phyloP scores from a whole-genome alignment of 2,797 vertebrate species.

The Eulemur coronatus region DNA sequence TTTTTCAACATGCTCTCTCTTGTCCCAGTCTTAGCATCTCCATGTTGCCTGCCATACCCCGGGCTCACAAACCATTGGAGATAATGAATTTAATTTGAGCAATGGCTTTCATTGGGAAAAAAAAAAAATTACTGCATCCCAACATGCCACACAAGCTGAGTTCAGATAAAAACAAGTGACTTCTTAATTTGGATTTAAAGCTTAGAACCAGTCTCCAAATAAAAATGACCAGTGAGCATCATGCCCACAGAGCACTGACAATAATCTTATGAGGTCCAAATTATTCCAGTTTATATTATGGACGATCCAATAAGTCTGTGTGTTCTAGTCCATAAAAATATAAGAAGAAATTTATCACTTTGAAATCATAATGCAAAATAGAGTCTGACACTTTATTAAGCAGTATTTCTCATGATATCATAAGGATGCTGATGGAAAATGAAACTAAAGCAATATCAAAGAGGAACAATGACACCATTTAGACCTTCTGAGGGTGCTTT shows the following conservation, averaged over 20 bases:
- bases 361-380: conserved; percentile 75
- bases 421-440: conserved; percentile 63
- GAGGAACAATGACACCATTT: conserved; percentile 40
- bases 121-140: conserved; percentile 9
- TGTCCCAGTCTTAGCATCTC: background rate
- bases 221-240: conserved; percentile 62
- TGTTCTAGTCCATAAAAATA: conserved; percentile 75
- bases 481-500: conserved; percentile 23
- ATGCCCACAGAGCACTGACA: conserved; percentile 42
- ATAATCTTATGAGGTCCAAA: conserved; percentile 74
- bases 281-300: conserved; percentile 74
- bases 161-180: conserved; percentile 71
- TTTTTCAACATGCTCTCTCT: background rate
- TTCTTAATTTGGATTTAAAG: conserved; percentile 76
- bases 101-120: conserved; percentile 40
- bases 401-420: conserved; percentile 65
- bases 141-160: conserved; percentile 43
- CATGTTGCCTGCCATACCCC: background rate
- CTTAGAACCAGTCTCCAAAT: conserved; percentile 57
- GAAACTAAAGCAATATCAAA: conserved; percentile 58
- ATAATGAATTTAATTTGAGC: conserved; percentile 68
- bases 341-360: conserved; percentile 70
- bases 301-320: conserved; percentile 74
- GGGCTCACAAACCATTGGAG: background rate
- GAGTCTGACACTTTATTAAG: conserved; percentile 75